These are phyloP conservation scores for Meloe dianella DNA, from an alignment of 2,888 invertebrate species.

Conservation along the genomic window DNA sequence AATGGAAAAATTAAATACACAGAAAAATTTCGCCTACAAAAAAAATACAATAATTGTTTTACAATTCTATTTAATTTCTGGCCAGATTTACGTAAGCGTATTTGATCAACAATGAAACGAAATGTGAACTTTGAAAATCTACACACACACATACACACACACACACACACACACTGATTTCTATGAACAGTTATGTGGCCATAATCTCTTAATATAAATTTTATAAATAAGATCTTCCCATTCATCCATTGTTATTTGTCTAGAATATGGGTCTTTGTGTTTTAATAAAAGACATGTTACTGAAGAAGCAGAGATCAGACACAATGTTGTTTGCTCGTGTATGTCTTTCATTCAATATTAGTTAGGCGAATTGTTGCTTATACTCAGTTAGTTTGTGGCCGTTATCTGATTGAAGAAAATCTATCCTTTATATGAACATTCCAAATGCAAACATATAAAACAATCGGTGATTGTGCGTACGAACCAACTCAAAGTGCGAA, in stretches of 20 bases:
- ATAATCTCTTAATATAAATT: neutral
- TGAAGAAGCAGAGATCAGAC: neutral
- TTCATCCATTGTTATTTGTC: neutral
- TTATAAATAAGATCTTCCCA: neutral
- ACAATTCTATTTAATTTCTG: neutral
- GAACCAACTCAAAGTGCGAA: too few species aligned
- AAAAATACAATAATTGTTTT: neutral
- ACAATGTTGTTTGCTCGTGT: too few species aligned
- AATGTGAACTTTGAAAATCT: too few species aligned
- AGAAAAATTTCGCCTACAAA: neutral
- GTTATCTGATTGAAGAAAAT: too few species aligned
- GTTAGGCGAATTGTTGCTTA: too few species aligned
- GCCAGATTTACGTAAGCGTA: neutral
- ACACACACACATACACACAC: too few species aligned
- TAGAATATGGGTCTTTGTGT: neutral
- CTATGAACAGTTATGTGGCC: neutral
- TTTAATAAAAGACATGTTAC: neutral
- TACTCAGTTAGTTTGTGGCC: too few species aligned
- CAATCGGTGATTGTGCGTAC: too few species aligned
- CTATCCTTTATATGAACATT: too few species aligned
- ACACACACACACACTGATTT: neutral
- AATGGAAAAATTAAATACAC: neutral
- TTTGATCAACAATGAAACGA: too few species aligned
- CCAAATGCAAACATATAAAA: too few species aligned
- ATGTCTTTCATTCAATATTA: too few species aligned